Evolutionary conservation across 2,113 vertebrate species (phyloP), one percentile per base, ranked within the genome.

Genomic region (Ctenomys sociabilis): DNA sequence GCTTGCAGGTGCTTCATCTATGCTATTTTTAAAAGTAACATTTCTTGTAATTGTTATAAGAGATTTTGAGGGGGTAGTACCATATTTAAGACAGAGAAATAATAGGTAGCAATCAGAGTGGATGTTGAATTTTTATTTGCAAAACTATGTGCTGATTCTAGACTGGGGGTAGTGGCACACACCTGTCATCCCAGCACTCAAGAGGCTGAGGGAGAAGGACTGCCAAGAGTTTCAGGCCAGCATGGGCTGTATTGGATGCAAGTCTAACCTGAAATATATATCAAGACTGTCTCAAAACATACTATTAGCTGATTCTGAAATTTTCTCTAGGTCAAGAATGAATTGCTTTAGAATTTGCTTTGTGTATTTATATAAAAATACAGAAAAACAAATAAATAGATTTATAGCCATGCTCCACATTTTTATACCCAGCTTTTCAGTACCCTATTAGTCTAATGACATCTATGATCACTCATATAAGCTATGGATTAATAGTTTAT

Each of bases 311-410:
- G 26, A 64, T 77, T 88, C 35, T 78, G 26, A 88, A n/a, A 52
- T 35, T 49, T 66, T 85, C 22, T 80, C 35, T 45, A 92, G 66
- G 57, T 45, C 81, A 57, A 75, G 22, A 94, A 82, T 66, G 21
- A 57, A 75, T 10, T 83, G 19, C 68, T 68, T 92, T 91, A 80
- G 10, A 78, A 52, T 64, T 78, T 49, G 43, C 21, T 89, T 90
- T 72, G 64, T 87, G 40, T 95, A 10, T 88, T 81, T 75, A 83
- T 75, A 90, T 83, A 80, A 78, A 94, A 68, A 86, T n/a, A 40
- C 28, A 80, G 14, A 85, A 81, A 83, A 7, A 28, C 37, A 88
- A 73, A 90, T 40, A 78, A 89, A 80, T 30, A 43, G 30, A 85
- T 85, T 92, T 80, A 85, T 94, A 90, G 3, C 73, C 3, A 92